These are phyloP conservation scores for Drosophila ambigua DNA, from an alignment of 1,140 invertebrate genomes.

Conservation along the genomic window DNA sequence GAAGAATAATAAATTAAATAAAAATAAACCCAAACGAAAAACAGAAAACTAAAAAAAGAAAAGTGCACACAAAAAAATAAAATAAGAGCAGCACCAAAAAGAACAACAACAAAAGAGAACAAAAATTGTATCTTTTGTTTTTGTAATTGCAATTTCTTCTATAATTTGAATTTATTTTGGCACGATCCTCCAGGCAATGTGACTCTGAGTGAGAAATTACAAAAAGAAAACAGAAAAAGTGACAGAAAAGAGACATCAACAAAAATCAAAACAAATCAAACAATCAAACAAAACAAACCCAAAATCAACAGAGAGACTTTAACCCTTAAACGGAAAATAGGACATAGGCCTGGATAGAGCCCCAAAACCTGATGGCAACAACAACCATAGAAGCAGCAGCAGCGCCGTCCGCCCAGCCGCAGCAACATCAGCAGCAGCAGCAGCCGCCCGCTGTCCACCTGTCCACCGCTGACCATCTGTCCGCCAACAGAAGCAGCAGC, in stretches of 20 bases:
- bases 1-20: constrained; percentile 4
- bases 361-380: constrained; percentile 79
- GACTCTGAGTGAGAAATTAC: constrained; percentile 53
- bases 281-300: constrained; percentile 15
- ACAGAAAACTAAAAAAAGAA: constrained; percentile 3
- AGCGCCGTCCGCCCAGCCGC: constrained; percentile 28
- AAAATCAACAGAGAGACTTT: constrained; percentile 12
- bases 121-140: constrained; percentile 9
- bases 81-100: constrained; percentile 1
- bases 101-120: not conserved
- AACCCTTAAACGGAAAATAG: constrained; percentile 25
- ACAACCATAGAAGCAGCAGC: constrained; percentile 55
- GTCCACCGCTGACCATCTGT: constrained; percentile 4
- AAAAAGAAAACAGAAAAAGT: constrained; percentile 25
- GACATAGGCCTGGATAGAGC: constrained; percentile 10
- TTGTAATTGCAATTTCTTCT: constrained; percentile 10
- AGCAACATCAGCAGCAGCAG: constrained; percentile 28
- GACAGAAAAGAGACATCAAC: not conserved
- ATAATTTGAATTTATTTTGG: too few species aligned
- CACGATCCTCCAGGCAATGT: constrained; percentile 55
- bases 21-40: not conserved
- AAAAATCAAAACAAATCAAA: constrained; percentile 8
- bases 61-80: constrained; percentile 23
- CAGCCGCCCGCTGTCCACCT: constrained; percentile 43
- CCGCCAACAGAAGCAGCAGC: constrained; percentile 29